A percentile compares a stretch with the other conserved stretches of the same genome.
phyloP scores from a whole-genome alignment of 2,888 invertebrate genomes.

The Candidula unifasciata region DNA sequence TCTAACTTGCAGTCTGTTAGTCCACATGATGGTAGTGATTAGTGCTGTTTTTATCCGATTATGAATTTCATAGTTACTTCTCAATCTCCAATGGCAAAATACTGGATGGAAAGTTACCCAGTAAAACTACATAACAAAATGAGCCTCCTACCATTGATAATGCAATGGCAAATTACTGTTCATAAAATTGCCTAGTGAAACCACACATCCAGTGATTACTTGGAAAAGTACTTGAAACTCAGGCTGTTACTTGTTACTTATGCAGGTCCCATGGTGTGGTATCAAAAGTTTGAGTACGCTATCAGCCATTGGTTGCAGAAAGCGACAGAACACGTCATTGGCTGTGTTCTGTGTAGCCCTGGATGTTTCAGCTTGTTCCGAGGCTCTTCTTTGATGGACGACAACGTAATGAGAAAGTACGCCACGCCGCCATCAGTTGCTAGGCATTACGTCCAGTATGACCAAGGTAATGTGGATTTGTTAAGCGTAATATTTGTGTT shows the following conservation, averaged over 20 bases:
- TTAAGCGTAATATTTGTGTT: neutral
- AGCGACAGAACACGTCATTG: conserved; percentile 99
- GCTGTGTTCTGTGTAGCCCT: conserved; percentile 98
- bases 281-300: conserved; percentile 98
- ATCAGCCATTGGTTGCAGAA: conserved; percentile 99
- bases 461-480: conserved; percentile 87
- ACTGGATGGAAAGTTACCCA: too few relatives aligned
- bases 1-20: too few relatives aligned
- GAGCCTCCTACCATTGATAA: too few relatives aligned
- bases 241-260: neutral
- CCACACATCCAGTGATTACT: too few relatives aligned
- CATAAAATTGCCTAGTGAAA: too few relatives aligned
- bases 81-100: too few relatives aligned
- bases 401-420: conserved; percentile 97
- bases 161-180: too few relatives aligned
- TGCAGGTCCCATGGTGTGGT: conserved; percentile 97
- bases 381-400: conserved; percentile 98
- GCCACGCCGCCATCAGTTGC: conserved; percentile 94
- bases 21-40: too few relatives aligned
- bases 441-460: conserved; percentile 98
- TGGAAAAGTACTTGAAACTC: too few relatives aligned
- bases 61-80: too few relatives aligned
- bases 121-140: too few relatives aligned
- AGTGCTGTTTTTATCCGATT: too few relatives aligned
- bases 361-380: conserved; percentile 98